Percentiles rank a stretch among this genome's conserved stretches.
These are phyloP conservation scores for Ladona fulva DNA, from an alignment of 1,140 invertebrate species.

Conservation along the genomic window DNA sequence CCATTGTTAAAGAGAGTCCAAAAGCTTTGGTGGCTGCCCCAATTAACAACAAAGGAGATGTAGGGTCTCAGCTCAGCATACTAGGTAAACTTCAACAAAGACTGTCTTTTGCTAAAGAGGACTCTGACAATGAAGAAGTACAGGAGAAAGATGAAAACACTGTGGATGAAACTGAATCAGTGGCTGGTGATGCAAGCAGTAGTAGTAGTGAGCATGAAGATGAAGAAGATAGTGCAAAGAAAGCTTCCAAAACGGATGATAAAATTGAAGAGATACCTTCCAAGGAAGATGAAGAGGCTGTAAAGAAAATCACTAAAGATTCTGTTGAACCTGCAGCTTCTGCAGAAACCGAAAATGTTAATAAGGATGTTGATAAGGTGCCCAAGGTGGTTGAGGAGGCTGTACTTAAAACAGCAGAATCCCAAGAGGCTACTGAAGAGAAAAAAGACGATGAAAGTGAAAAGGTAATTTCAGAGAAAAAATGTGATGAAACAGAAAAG, in stretches of 20 bases:
- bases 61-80: not conserved
- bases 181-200: not conserved
- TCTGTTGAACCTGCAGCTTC: not conserved
- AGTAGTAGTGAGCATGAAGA: slow-evolving; percentile 26
- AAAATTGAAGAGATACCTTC: not conserved
- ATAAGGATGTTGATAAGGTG: not conserved
- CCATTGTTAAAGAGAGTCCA: not conserved
- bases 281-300: not conserved
- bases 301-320: not conserved
- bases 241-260: not conserved
- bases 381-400: not conserved
- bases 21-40: not conserved
- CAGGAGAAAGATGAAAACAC: slow-evolving; percentile 16
- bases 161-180: slow-evolving; percentile 18
- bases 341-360: not conserved
- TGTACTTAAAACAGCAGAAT: not conserved
- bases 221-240: not conserved
- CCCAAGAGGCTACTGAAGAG: not conserved
- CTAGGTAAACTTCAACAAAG: slow-evolving; percentile 17
- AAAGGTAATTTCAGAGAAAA: too few relatives aligned
- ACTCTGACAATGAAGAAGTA: slow-evolving; percentile 11
- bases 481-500: too few relatives aligned
- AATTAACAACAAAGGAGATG: not conserved
- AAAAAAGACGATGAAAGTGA: too few relatives aligned
- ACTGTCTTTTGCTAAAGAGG: slow-evolving; percentile 10